Base-by-base conservation (phyloP, 2,797 vertebrate genomes). In the Hemibagrus guttatus region DNA sequence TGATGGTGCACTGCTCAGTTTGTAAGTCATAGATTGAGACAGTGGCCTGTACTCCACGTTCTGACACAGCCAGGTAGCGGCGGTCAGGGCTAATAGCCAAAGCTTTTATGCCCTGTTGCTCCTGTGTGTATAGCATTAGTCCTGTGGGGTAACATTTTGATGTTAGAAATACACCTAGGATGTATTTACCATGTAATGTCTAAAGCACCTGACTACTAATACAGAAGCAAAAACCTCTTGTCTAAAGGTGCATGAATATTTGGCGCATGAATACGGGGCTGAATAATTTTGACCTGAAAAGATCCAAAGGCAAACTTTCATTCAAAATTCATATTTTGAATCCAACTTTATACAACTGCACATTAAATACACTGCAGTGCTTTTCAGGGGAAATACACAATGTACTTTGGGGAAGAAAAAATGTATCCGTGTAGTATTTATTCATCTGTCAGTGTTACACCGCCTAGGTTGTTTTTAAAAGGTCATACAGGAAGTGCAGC, bases 51-150 rank as follows among this genome's bases (percentile, higher is more conserved):
- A 96, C 95, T 7, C 93, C 93, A 0, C 86, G 87, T 93, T 99
- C 98, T 0, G 98, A 97, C 89, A 97, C 91, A 0, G 97, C 98
- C 83, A 99, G 92, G 91, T 97, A 97, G 1, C 94, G 96, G 35
- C 94, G 93, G 92, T 96, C 94, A 64, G 96, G 92, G 86, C 97
- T 98, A 90, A 98, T 92, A 80, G 97, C 95, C 92, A 99, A 87
- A 21, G 97, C 96, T 74, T 91, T 91, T 92, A 97, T 95, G 58
- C 94, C 94, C 42, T 92, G 94, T 91, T 95, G 96, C 89, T 93
- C 96, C 90, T 97, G 12, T 16, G 7, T 13, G 46, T n/a, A 7
- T 52, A 26, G 26, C 26, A n/a, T 96, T 88, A 95, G 95, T 66
- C 96, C 97, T 98, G 92, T 1, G 76, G 71, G 23, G 49, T 49